Evolutionary conservation across 2,797 vertebrate species (phyloP).

Genomic region (Chaenodraco wilsoni): DNA sequence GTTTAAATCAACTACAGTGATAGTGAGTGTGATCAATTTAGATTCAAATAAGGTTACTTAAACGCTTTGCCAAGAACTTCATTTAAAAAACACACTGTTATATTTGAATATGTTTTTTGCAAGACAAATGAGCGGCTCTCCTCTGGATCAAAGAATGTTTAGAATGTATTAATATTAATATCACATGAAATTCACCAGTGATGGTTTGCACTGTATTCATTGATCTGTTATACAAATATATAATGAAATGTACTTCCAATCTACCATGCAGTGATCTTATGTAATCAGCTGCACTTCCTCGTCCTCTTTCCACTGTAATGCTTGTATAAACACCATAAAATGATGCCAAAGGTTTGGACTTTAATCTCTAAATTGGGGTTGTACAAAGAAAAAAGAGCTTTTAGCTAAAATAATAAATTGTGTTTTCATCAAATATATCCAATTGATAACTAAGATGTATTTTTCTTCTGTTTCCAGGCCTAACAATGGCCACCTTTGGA

Average conservation of each 20-base stretch:
- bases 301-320: background rate
- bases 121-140: constrained; percentile 49
- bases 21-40: background rate
- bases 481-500: constrained; percentile 94
- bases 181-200: background rate
- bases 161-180: background rate
- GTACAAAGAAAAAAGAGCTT: background rate
- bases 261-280: background rate
- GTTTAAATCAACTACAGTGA: too few species aligned
- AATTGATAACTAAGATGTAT: background rate
- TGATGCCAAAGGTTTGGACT: constrained; percentile 13
- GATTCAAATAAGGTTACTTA: background rate
- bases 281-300: background rate
- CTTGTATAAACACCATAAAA: constrained; percentile 20
- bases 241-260: background rate
- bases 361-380: background rate
- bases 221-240: background rate
- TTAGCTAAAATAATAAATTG: background rate
- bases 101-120: constrained; percentile 59
- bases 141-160: too few species aligned
- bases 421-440: background rate
- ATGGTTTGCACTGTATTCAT: background rate
- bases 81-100: background rate
- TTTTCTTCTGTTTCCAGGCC: constrained; percentile 47
- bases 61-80: background rate